These are phyloP conservation scores for Meloidogyne chitwoodi DNA, from an alignment of 1,140 invertebrate genomes.

Conservation along the genomic window DNA sequence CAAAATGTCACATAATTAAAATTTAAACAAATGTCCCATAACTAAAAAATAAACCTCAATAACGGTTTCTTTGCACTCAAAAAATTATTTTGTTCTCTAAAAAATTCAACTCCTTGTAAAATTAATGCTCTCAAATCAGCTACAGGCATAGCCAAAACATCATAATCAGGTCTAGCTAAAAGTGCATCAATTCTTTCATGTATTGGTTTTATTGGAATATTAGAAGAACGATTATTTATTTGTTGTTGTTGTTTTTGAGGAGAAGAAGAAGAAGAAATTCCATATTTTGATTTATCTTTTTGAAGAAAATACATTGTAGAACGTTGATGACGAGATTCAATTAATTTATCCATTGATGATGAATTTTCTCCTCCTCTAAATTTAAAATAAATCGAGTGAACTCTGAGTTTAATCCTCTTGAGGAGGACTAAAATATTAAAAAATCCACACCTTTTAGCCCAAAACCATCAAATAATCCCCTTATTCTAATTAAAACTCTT, in stretches of 20 bases:
- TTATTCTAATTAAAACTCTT: too few relatives aligned
- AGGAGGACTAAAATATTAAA: too few relatives aligned
- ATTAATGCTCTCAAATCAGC: constrained; percentile 2
- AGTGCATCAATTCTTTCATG: constrained; percentile 13
- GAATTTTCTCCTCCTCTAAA: not conserved
- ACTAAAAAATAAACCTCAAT: not conserved
- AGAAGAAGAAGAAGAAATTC: not conserved
- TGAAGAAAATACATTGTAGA: constrained; percentile 16
- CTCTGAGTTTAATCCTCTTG: too few relatives aligned
- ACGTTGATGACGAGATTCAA: constrained; percentile 13
- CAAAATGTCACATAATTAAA: too few relatives aligned
- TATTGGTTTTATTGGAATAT: not conserved
- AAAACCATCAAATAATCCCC: too few relatives aligned
- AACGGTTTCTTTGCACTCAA: not conserved
- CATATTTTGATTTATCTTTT: not conserved
- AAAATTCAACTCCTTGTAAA: constrained; percentile 6
- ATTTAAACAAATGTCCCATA: too few relatives aligned
- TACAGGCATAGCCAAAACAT: constrained; percentile 2
- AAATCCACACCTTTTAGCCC: too few relatives aligned
- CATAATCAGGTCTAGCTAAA: constrained; percentile 7
- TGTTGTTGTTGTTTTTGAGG: not conserved
- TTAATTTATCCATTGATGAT: not conserved
- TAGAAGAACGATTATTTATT: not conserved
- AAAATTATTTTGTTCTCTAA: constrained; percentile 5
- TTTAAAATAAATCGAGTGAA: too few relatives aligned